A percentile compares a stretch with the other conserved stretches of the same genome.
Evolutionary conservation across 92 coral and sea anemone genomes (phyloP).

Genomic region (Phenganax stokvisi): DNA sequence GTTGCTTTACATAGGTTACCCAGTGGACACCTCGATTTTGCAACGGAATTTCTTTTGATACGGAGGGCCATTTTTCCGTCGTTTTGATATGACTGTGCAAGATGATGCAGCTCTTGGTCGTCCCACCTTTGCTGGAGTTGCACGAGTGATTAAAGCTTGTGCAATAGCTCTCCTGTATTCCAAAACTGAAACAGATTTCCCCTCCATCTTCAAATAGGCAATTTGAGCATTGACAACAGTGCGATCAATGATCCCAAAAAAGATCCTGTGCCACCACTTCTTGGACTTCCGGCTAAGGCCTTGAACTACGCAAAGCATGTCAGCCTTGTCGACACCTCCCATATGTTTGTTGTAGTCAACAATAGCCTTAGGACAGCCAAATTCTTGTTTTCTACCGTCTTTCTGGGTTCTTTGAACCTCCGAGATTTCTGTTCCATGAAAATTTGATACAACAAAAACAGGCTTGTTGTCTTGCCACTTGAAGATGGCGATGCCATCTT

Average conservation of each 20-base stretch:
- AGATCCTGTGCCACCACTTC: slow-evolving; percentile 57
- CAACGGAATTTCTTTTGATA: slow-evolving; percentile 44
- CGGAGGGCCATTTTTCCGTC: slow-evolving; percentile 26
- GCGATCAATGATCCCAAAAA: slow-evolving; percentile 54
- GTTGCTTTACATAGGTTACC: slow-evolving; percentile 47
- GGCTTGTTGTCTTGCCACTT: slow-evolving; percentile 63
- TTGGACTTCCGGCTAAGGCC: slow-evolving; percentile 49
- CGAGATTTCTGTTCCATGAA: slow-evolving; percentile 49
- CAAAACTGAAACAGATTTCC: slow-evolving; percentile 32
- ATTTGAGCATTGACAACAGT: slow-evolving; percentile 54
- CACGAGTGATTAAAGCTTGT: slow-evolving; percentile 46
- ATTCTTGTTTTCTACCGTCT: slow-evolving; percentile 45
- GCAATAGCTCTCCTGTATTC: slow-evolving; percentile 49
- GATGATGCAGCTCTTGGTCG: slow-evolving; percentile 42
- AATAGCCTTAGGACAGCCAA: slow-evolving; percentile 43
- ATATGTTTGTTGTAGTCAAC: slow-evolving; percentile 47
- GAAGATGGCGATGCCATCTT: slow-evolving; percentile 44
- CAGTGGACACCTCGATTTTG: slow-evolving; percentile 51
- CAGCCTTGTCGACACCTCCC: slow-evolving; percentile 59
- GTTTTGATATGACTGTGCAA: slow-evolving; percentile 40
- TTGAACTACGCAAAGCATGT: slow-evolving; percentile 54
- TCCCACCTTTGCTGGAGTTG: slow-evolving; percentile 47
- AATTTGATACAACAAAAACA: slow-evolving; percentile 54
- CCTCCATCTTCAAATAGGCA: slow-evolving; percentile 41
- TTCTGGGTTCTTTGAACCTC: slow-evolving; percentile 53